These are phyloP conservation scores for Orbicella faveolata DNA, from an alignment of 64 coral and sea anemone species.

Conservation along the genomic window DNA sequence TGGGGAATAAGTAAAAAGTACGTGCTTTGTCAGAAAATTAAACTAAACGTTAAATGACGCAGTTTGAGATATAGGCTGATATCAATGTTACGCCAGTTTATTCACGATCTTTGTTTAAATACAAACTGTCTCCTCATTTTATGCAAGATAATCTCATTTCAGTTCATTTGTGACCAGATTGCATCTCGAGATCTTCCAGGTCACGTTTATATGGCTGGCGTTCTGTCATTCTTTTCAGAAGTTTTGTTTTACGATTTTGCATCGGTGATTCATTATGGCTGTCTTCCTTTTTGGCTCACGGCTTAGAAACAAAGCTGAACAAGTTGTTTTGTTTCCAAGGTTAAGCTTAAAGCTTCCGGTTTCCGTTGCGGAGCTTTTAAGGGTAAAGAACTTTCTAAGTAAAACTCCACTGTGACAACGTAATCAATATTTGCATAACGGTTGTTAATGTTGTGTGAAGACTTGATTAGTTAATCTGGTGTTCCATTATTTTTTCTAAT, in stretches of 20 bases:
- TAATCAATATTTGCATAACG: no score
- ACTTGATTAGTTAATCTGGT: not conserved
- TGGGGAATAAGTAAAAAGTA: not conserved
- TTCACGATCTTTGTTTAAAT: no score
- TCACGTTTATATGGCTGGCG: no score
- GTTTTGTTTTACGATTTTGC: not conserved
- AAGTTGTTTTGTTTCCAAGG: not conserved
- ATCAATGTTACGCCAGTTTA: no score
- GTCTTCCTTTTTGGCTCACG: not conserved
- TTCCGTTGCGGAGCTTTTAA: not conserved
- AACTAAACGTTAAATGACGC: not conserved
- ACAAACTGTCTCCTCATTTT: no score
- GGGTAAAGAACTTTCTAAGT: no score
- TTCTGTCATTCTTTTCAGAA: no score
- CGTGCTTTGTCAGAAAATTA: not conserved
- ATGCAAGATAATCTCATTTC: no score
- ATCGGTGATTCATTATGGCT: not conserved
- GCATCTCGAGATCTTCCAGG: no score
- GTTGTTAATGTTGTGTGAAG: not conserved
- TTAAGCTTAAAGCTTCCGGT: not conserved
- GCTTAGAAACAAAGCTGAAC: not conserved
- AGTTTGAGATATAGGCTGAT: not conserved
- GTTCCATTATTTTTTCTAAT: no score
- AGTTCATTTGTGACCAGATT: no score
- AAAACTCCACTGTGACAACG: no score